Evolutionary conservation across 1,140 invertebrate species (phyloP), one percentile per base, ranked within the genome.

Genomic region (Teleopsis dalmanni): DNA sequence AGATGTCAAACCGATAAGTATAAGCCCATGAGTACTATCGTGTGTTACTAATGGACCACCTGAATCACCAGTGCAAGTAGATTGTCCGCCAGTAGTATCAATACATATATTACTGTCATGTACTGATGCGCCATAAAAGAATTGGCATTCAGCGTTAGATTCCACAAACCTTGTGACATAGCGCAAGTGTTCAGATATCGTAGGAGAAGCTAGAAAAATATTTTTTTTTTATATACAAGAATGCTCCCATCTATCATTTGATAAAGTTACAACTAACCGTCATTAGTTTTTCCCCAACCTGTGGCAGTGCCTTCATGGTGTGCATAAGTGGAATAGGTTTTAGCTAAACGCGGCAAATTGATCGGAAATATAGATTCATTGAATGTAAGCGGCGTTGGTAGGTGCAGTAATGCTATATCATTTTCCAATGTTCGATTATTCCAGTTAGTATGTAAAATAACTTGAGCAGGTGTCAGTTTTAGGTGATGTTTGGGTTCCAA

Each of bases 1-100:
- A n/a, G 77, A 79, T 18, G 72, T 75, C 22, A 79, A 59, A 55
- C 78, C 78, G 46, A 79, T 55, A 42, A 56, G 56, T 6, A 56
- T 38, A n/a, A n/a, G n/a, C n/a, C n/a, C n/a, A n/a, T n/a, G n/a
- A 47, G 57, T 55, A 33, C n/a, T 16, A 18, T 36, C 25, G 6
- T 34, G 50, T 23, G 62, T 52, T 1, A 71, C 67, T 41, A 76
- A 60, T 42, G 75, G 75, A 48, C 74, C 75, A 53, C 74, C 75
- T 38, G 74, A 75, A 52, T 76, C 75, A 4, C 75, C 75, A 41
- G 59, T 57, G 57, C 64, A 67, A 37, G 59, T 66, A 27, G 64
- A 67, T 2, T 54, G 53, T 34, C 54, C 46, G n/a, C 46, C 22
- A 7, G 56, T 55, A 8, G 62, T 66, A 42, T 42, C 37, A 8